Conservation (phyloP, 2,888 invertebrate species). For the Meganola albula region DNA sequence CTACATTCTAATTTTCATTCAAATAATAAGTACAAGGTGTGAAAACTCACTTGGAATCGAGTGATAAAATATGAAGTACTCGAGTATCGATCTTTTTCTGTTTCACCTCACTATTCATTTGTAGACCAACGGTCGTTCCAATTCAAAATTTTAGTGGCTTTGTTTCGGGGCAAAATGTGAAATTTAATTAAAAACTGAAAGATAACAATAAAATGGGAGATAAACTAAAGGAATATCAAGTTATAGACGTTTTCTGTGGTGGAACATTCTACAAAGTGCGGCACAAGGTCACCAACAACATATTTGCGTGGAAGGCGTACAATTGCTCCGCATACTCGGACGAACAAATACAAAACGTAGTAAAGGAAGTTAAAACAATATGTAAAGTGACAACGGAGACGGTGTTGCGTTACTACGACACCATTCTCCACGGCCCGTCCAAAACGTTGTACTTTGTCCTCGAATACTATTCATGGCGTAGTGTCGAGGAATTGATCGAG, state of each 20-base stretch:
- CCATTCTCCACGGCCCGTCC: conserved; percentile 65
- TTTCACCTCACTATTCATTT: conserved; percentile 43
- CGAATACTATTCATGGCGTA: conserved; percentile 62
- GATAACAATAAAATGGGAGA: conserved; percentile 47
- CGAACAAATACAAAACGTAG: conserved; percentile 64
- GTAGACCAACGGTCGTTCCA: conserved; percentile 54
- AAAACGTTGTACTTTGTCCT: conserved; percentile 69
- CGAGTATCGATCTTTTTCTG: too few relatives aligned
- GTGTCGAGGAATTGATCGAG: conserved; percentile 50
- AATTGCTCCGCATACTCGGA: conserved; percentile 61
- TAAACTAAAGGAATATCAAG: conserved; percentile 71
- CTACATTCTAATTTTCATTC: too few relatives aligned
- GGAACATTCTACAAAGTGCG: conserved; percentile 73
- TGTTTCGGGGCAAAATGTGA: conserved; percentile 68
- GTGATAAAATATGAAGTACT: too few relatives aligned
- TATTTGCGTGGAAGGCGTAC: conserved; percentile 73
- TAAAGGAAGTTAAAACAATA: conserved; percentile 63
- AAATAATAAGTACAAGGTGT: too few relatives aligned
- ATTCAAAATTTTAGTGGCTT: conserved; percentile 61
- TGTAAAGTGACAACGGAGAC: conserved; percentile 51
- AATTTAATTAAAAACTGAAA: conserved; percentile 27
- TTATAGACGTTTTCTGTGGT: conserved; percentile 67
- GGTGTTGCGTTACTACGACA: conserved; percentile 64
- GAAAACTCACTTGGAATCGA: too few relatives aligned
- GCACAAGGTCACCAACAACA: conserved; percentile 72